Evolutionary conservation across 2,797 vertebrate species (phyloP).

Genomic region (Fringilla coelebs): DNA sequence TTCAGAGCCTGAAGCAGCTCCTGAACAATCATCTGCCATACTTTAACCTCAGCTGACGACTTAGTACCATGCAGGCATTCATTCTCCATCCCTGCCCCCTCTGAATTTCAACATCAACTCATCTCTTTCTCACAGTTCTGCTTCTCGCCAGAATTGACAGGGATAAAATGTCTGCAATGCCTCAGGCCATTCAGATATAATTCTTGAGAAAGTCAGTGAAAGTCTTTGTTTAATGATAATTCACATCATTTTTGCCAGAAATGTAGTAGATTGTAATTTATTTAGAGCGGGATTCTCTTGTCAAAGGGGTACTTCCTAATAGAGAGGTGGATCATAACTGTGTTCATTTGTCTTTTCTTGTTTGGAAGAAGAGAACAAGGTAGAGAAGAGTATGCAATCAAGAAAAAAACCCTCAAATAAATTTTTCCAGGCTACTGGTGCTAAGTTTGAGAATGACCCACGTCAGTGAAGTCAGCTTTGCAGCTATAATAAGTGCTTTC

Average conservation of each 20-base stretch:
- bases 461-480: background rate
- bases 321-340: background rate
- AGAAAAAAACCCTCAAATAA: background rate
- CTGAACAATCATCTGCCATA: background rate
- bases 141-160: background rate
- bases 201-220: background rate
- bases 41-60: background rate
- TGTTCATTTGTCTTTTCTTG: background rate
- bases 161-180: background rate
- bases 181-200: background rate
- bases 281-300: background rate
- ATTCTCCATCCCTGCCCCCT: background rate
- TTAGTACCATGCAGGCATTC: background rate
- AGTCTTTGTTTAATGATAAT: background rate
- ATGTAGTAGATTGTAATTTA: background rate
- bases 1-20: background rate
- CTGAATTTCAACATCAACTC: background rate
- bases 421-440: background rate
- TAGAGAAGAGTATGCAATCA: background rate
- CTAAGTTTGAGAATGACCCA: background rate
- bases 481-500: background rate
- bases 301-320: background rate
- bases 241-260: background rate
- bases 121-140: background rate
- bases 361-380: background rate